phyloP scores from a whole-genome alignment of 2,888 invertebrate species.

The Tetanocera ferruginea region DNA sequence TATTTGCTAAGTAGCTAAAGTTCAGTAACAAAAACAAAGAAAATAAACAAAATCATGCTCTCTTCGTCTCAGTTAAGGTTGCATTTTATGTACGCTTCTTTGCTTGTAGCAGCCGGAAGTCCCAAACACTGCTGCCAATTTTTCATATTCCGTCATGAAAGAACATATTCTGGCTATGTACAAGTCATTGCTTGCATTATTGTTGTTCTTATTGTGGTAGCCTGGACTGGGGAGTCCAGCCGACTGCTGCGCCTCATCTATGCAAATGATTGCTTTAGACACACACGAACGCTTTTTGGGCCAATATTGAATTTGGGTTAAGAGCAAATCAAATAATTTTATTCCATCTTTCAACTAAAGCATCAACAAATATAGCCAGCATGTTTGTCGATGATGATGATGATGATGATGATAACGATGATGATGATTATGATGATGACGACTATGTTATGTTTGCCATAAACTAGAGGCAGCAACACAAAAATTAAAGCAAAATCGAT shows the following conservation, averaged over 20 bases:
- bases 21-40: neutral
- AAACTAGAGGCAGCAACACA: neutral
- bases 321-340: constrained; percentile 31
- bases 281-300: constrained; percentile 21
- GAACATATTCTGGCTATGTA: neutral
- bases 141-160: constrained; percentile 9
- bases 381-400: neutral
- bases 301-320: constrained; percentile 33
- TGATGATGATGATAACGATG: neutral
- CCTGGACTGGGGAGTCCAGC: too few relatives aligned
- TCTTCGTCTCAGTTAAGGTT: neutral
- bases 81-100: neutral
- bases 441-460: too few relatives aligned
- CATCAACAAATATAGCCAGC: neutral
- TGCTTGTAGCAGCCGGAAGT: neutral
- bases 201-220: neutral
- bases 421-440: too few relatives aligned
- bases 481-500: neutral
- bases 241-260: neutral
- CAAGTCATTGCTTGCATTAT: neutral
- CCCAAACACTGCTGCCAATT: constrained; percentile 10
- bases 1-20: constrained; percentile 10
- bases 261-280: constrained; percentile 28
- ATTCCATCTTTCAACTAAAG: constrained; percentile 6
- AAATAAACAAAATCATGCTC: neutral